These are phyloP conservation scores for Poecilia velifera DNA, from an alignment of 2,797 vertebrate genomes.

Conservation along the genomic window DNA sequence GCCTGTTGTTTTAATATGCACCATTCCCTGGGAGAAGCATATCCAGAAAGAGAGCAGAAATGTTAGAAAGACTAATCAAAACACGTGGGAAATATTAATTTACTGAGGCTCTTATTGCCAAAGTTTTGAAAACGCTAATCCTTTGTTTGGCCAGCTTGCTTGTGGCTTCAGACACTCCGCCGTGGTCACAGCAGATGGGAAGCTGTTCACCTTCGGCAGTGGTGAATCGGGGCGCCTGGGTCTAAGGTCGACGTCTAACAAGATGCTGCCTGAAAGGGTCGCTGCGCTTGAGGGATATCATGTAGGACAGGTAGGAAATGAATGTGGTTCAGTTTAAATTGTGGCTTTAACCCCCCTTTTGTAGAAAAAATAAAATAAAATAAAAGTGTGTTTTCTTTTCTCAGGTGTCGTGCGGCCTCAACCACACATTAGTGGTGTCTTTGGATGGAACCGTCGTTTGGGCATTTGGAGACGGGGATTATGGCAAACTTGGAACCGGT, in stretches of 20 bases:
- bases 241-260: slow-evolving; percentile 85
- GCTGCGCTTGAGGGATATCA: slow-evolving; percentile 82
- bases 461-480: slow-evolving; percentile 87
- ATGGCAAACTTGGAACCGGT: slow-evolving; percentile 84
- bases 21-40: background rate
- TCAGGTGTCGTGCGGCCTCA: slow-evolving; percentile 86
- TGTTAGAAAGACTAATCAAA: background rate
- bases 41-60: background rate
- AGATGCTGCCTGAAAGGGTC: slow-evolving; percentile 85
- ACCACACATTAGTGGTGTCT: slow-evolving; percentile 84
- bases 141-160: slow-evolving; percentile 69
- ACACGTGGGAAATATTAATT: background rate
- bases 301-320: slow-evolving; percentile 77
- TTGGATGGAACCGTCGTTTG: slow-evolving; percentile 83
- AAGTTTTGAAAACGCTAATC: background rate
- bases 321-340: background rate
- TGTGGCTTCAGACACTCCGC: slow-evolving; percentile 87
- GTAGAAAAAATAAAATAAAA: background rate
- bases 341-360: background rate
- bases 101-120: background rate
- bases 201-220: slow-evolving; percentile 85
- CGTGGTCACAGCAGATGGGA: slow-evolving; percentile 84
- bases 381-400: slow-evolving; percentile 4
- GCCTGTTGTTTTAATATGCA: background rate
- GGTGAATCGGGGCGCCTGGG: slow-evolving; percentile 86